Evolutionary conservation across 2,888 invertebrate genomes (phyloP).

Genomic region (Dasypogon diadema): DNA sequence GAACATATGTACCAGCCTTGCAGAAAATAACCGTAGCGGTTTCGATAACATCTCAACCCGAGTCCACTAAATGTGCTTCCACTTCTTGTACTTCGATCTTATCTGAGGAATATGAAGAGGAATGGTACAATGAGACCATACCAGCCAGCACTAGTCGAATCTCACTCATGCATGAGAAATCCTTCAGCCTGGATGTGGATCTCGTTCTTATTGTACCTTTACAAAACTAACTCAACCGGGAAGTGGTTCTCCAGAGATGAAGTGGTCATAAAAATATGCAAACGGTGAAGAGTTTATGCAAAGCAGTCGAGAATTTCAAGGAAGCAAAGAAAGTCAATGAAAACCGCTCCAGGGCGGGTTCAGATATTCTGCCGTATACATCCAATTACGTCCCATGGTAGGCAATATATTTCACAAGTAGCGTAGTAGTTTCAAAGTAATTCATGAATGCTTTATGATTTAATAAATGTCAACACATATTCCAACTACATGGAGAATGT

Average conservation of each 20-base stretch:
- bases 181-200: slow-evolving; percentile 2
- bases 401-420: background rate
- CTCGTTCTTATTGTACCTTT: slow-evolving; percentile 9
- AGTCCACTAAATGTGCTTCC: slow-evolving; percentile 41
- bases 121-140: slow-evolving; percentile 29
- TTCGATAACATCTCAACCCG: slow-evolving; percentile 26
- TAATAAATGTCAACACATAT: too few species aligned
- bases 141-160: background rate
- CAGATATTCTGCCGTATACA: background rate
- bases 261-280: slow-evolving; percentile 46
- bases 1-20: slow-evolving; percentile 42
- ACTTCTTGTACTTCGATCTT: slow-evolving; percentile 40
- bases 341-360: slow-evolving; percentile 8
- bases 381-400: slow-evolving; percentile 17
- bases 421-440: too few species aligned
- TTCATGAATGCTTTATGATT: too few species aligned
- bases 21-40: slow-evolving; percentile 19
- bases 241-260: slow-evolving; percentile 37
- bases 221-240: slow-evolving; percentile 25
- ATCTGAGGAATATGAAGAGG: slow-evolving; percentile 47
- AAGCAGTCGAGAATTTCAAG: slow-evolving; percentile 26
- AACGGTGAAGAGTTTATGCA: slow-evolving; percentile 42
- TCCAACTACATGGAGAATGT: too few species aligned
- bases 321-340: slow-evolving; percentile 8
- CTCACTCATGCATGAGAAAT: slow-evolving; percentile 49